phyloP scores from a whole-genome alignment of 2,113 vertebrate genomes.

The Clarias magur region DNA sequence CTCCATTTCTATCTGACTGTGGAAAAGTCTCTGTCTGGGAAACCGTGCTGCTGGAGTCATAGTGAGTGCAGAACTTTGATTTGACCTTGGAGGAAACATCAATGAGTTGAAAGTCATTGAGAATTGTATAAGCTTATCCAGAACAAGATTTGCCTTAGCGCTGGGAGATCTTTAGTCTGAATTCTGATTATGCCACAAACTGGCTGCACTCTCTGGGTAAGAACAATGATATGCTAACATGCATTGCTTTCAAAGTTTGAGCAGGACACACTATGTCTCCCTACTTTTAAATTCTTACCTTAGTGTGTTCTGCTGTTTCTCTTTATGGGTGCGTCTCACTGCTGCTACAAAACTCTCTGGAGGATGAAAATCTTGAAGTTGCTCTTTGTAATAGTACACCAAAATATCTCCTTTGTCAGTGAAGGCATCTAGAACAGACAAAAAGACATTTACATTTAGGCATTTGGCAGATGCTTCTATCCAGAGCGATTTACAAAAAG shows the following conservation, averaged over 20 bases:
- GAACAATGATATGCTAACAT: background rate
- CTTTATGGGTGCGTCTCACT: slow-evolving; percentile 74
- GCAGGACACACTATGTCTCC: background rate
- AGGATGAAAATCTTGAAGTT: slow-evolving; percentile 74
- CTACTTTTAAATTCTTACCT: slow-evolving; percentile 54
- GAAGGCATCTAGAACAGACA: slow-evolving; percentile 75
- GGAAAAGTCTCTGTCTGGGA: slow-evolving; percentile 64
- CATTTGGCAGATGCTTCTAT: no score
- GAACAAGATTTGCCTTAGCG: background rate
- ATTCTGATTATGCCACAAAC: background rate
- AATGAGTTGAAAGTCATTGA: background rate
- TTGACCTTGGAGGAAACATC: slow-evolving; percentile 41
- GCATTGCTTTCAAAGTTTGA: background rate
- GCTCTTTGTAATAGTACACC: slow-evolving; percentile 82
- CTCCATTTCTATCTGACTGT: slow-evolving; percentile 44
- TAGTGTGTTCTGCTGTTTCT: slow-evolving; percentile 61
- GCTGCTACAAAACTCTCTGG: slow-evolving; percentile 82
- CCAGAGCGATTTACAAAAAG: background rate
- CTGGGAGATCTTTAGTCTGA: background rate
- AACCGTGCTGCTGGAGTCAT: background rate
- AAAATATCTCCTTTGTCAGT: slow-evolving; percentile 83
- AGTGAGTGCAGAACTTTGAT: slow-evolving; percentile 16
- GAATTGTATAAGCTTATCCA: no score
- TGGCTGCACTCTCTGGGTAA: background rate
- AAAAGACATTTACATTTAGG: background rate